Conservation (phyloP, 2,113 vertebrate species). For the Dicerorhinus sumatrensis region DNA sequence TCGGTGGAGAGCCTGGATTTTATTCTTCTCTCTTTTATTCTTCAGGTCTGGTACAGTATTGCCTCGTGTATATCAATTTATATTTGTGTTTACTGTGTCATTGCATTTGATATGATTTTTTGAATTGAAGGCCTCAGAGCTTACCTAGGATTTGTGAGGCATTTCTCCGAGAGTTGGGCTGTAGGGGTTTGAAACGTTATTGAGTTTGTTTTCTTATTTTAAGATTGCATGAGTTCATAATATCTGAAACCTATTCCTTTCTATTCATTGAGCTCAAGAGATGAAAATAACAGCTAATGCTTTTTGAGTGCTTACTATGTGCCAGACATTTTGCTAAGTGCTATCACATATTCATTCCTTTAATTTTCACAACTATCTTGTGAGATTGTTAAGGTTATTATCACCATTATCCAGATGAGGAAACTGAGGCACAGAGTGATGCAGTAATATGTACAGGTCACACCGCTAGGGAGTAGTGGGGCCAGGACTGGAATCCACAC, state of each 20-base stretch:
- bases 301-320: not conserved
- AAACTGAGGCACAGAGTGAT: not conserved
- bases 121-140: not conserved
- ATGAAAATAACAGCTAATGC: not conserved
- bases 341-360: not conserved
- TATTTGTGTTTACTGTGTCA: constrained; percentile 35
- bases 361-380: not conserved
- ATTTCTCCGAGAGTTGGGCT: not conserved
- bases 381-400: not conserved
- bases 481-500: not conserved
- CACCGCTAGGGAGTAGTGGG: not conserved
- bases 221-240: not conserved
- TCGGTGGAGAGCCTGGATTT: not conserved
- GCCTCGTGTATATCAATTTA: not conserved
- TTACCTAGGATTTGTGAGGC: not conserved
- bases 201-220: constrained; percentile 49
- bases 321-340: not conserved
- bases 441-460: not conserved
- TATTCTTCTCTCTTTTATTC: not conserved
- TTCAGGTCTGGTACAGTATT: not conserved
- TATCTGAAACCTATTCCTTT: constrained; percentile 1
- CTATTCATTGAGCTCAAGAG: not conserved
- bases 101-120: not conserved
- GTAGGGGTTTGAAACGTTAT: not conserved
- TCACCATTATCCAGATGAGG: not conserved